Evolutionary conservation across 2,113 vertebrate species (phyloP).

Genomic region (Bufo bufo): DNA sequence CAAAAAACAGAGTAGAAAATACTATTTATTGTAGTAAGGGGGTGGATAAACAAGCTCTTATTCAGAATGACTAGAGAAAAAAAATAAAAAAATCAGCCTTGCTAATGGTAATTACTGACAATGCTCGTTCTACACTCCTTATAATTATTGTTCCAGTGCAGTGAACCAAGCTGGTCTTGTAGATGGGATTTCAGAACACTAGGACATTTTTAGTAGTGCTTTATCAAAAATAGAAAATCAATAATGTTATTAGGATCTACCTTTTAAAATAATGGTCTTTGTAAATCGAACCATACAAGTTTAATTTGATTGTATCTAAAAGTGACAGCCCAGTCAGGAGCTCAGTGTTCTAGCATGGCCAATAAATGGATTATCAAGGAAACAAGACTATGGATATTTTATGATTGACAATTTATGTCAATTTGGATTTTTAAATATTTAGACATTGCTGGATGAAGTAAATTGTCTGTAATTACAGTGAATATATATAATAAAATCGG

Average conservation of each 20-base stretch:
- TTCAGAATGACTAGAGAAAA: conserved; percentile 14
- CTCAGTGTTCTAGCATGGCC: no score
- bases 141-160: neutral
- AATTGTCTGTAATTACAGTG: no score
- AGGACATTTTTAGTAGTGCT: neutral
- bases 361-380: no score
- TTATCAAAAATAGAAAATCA: neutral
- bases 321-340: no score
- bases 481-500: no score
- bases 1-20: conserved; percentile 16
- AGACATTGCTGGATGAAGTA: no score
- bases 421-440: no score
- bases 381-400: no score
- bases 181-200: neutral
- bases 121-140: neutral
- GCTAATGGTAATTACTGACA: neutral
- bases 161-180: neutral
- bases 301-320: neutral
- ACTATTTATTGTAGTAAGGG: conserved; percentile 20
- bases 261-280: neutral
- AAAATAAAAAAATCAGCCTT: neutral
- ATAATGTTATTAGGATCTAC: neutral
- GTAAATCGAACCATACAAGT: neutral
- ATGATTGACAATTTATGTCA: no score
- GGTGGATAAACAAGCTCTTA: conserved; percentile 33